A percentile compares a stretch with the other conserved stretches of the same genome.
Evolutionary conservation across 2,797 vertebrate species (phyloP).

Genomic region (Siniperca obscura): DNA sequence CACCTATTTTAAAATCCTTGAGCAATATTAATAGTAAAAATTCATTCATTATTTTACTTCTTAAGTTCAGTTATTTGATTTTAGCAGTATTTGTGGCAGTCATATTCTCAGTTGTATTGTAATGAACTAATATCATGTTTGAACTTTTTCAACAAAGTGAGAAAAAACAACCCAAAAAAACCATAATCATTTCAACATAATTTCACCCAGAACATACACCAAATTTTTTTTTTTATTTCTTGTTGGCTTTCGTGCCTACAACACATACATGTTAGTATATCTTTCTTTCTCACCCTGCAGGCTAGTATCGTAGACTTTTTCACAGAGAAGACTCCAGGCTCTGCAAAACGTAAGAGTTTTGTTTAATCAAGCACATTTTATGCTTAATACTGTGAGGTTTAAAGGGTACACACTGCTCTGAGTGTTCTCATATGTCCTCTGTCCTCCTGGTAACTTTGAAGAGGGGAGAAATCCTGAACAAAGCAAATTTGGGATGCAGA

Average conservation of each 20-base stretch:
- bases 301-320: background rate
- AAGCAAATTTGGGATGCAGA: background rate
- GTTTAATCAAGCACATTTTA: background rate
- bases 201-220: background rate
- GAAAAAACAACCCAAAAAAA: too few species aligned
- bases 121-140: too few species aligned
- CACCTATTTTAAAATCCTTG: too few species aligned
- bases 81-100: too few species aligned
- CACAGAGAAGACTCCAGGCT: background rate
- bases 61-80: too few species aligned
- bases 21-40: too few species aligned
- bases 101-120: too few species aligned
- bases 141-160: too few species aligned
- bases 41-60: too few species aligned
- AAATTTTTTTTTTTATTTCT: background rate
- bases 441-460: background rate
- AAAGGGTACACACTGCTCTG: background rate
- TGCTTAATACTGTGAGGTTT: background rate
- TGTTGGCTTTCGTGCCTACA: background rate
- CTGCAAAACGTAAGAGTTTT: constrained; percentile 4
- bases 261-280: background rate
- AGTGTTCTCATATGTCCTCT: constrained; percentile 1
- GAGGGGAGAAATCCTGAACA: background rate
- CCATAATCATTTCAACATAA: background rate
- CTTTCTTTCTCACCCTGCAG: background rate